These are phyloP conservation scores for Rhizomys pruinosus DNA, from an alignment of 2,113 vertebrate species.

Conservation along the genomic window DNA sequence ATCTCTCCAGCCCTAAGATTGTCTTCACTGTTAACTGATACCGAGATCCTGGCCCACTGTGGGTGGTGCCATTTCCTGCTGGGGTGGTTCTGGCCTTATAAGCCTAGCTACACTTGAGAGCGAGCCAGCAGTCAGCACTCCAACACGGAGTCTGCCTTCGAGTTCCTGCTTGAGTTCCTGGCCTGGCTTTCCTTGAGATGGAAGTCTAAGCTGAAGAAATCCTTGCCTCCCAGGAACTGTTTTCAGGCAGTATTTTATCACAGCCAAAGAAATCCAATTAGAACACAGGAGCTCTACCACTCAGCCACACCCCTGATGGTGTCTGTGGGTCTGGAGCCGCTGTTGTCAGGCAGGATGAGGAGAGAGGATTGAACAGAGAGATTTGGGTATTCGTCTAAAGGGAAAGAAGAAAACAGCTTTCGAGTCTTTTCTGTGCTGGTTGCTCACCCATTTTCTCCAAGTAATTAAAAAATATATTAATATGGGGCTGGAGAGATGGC, in stretches of 20 bases:
- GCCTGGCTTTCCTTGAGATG: neutral
- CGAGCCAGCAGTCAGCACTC: neutral
- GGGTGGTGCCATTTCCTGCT: neutral
- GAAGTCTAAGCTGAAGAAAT: neutral
- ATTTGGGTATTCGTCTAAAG: too few species aligned
- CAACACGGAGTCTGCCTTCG: neutral
- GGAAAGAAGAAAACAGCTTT: too few species aligned
- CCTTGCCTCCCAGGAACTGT: neutral
- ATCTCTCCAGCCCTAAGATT: too few species aligned
- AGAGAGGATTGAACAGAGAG: neutral
- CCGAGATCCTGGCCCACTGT: too few species aligned
- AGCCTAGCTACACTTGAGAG: too few species aligned
- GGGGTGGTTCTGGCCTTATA: too few species aligned
- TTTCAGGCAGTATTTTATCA: neutral
- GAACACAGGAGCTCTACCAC: neutral
- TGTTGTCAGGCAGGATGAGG: fast-evolving
- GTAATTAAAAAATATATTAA: too few species aligned
- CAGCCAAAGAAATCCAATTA: neutral
- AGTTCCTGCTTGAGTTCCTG: too few species aligned
- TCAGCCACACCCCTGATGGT: neutral
- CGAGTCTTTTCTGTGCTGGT: neutral
- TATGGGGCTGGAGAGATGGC: too few species aligned
- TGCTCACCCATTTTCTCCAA: neutral
- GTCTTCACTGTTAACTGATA: neutral
- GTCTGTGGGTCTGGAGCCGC: neutral